Percentiles rank a stretch among this genome's conserved stretches.
Conservation (phyloP, 2,113 vertebrate species). For the Ornithorhynchus anatinus region DNA sequence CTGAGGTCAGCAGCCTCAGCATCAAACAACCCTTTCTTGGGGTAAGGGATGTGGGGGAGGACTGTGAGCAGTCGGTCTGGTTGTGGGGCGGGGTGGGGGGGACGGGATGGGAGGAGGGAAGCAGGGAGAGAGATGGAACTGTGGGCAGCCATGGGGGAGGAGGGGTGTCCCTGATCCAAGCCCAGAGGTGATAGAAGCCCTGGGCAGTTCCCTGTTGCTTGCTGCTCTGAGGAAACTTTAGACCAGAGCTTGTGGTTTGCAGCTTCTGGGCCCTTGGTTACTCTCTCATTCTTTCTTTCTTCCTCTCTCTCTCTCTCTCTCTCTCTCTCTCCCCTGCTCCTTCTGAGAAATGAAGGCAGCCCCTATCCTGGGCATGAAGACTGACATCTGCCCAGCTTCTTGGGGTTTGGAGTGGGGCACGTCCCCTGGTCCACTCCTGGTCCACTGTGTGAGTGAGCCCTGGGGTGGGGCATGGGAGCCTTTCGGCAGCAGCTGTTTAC, state of each 20-base stretch:
- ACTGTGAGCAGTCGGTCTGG: too few species aligned
- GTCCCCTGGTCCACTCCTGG: slow-evolving; percentile 9
- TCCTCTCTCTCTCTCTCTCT: too few species aligned
- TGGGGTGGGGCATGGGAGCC: slow-evolving; percentile 45
- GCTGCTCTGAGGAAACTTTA: too few species aligned
- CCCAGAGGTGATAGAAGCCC: too few species aligned
- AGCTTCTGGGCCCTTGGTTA: too few species aligned
- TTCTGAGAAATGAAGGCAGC: neutral
- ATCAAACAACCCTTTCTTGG: slow-evolving; percentile 48
- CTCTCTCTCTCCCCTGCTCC: too few species aligned
- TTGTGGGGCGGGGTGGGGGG: neutral
- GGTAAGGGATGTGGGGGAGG: neutral
- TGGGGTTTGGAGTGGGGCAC: too few species aligned
- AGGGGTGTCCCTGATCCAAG: neutral
- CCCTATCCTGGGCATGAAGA: too few species aligned
- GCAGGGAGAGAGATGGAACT: neutral
- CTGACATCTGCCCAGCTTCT: too few species aligned
- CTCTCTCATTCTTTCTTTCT: too few species aligned
- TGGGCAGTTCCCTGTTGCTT: too few species aligned
- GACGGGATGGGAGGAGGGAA: neutral
- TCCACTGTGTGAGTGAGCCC: slow-evolving; percentile 11
- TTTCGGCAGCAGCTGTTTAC: slow-evolving; percentile 34
- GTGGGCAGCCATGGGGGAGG: neutral
- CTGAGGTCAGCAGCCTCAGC: slow-evolving; percentile 52
- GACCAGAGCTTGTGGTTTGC: too few species aligned